Percentiles rank a stretch among this genome's conserved stretches.
phyloP scores from a whole-genome alignment of 1,140 invertebrate genomes.

The Sminthurinus signatus region DNA sequence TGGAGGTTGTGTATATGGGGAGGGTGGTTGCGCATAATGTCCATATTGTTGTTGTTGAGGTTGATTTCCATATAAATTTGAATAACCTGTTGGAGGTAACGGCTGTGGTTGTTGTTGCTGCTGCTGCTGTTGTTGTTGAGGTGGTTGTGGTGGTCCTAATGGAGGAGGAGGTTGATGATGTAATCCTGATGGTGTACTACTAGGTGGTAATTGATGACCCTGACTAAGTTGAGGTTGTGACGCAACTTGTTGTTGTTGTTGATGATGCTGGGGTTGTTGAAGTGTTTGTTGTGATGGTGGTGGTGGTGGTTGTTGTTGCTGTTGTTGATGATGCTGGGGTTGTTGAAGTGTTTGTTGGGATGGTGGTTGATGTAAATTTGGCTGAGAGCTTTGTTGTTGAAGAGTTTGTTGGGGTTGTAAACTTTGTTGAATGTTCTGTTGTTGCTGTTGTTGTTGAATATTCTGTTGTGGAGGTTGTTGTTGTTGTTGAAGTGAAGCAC shows the following conservation, averaged over 20 bases:
- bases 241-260: too few species aligned
- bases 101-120: neutral
- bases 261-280: neutral
- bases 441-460: neutral
- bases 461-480: neutral
- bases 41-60: neutral
- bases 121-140: neutral
- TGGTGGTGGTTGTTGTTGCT: neutral
- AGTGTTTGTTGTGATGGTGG: neutral
- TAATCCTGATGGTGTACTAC: neutral
- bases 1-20: too few species aligned
- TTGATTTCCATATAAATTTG: too few species aligned
- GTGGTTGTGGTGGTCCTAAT: neutral
- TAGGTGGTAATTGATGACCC: neutral
- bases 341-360: neutral
- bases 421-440: neutral
- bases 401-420: neutral
- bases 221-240: neutral
- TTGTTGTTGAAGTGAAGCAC: neutral
- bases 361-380: too few species aligned
- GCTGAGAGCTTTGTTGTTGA: too few species aligned
- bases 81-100: neutral
- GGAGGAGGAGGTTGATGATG: neutral
- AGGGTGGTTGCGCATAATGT: neutral
- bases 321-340: neutral